Evolutionary conservation across 2,888 invertebrate genomes (phyloP).

Genomic region (Urechis unicinctus): DNA sequence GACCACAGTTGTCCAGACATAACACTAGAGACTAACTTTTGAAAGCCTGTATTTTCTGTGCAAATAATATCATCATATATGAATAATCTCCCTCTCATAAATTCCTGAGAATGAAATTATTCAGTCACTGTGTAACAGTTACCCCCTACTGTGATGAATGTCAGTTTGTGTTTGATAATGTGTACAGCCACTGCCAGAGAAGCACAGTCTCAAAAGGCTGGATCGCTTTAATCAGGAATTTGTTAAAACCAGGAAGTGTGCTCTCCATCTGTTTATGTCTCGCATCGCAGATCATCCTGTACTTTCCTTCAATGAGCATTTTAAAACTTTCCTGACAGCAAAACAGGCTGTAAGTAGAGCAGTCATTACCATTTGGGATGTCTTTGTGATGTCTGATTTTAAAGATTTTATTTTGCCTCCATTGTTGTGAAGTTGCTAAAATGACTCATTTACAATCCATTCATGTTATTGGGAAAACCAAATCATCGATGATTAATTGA

Average conservation of each 20-base stretch:
- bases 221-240: slow-evolving; percentile 69
- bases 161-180: neutral
- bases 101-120: too few species aligned
- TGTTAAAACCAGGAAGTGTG: slow-evolving; percentile 61
- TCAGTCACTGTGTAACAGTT: too few species aligned
- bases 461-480: too few species aligned
- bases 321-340: slow-evolving; percentile 63
- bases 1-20: slow-evolving; percentile 27
- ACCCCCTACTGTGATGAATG: neutral
- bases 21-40: too few species aligned
- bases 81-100: too few species aligned
- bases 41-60: too few species aligned
- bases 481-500: too few species aligned
- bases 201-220: slow-evolving; percentile 63
- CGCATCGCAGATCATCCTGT: slow-evolving; percentile 66
- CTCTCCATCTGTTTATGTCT: slow-evolving; percentile 62
- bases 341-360: slow-evolving; percentile 57
- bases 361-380: neutral
- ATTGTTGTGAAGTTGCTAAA: too few species aligned
- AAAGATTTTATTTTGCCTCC: too few species aligned
- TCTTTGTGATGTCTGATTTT: too few species aligned
- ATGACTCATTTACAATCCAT: too few species aligned
- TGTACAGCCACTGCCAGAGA: slow-evolving; percentile 63
- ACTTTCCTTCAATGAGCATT: slow-evolving; percentile 61
- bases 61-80: too few species aligned